A percentile compares a stretch with the other conserved stretches of the same genome.
These are phyloP conservation scores for Tetramorium alpestre DNA, from an alignment of 1,140 invertebrate genomes.

Conservation along the genomic window DNA sequence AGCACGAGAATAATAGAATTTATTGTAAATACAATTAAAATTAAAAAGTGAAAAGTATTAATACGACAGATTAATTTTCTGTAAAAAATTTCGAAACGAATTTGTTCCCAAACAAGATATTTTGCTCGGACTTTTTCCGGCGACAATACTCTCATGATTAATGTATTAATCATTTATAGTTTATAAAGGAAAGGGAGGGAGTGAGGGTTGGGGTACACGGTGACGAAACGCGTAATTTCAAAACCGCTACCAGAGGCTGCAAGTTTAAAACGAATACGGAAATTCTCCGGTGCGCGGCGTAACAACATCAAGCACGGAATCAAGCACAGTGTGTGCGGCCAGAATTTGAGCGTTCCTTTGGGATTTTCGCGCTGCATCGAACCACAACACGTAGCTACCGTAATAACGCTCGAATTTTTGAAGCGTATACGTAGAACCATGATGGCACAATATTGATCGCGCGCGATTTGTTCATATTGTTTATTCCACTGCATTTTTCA, in stretches of 20 bases:
- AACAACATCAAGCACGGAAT: slow-evolving; percentile 54
- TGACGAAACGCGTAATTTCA: slow-evolving; percentile 5
- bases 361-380: slow-evolving; percentile 56
- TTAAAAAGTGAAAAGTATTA: background rate
- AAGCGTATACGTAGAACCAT: slow-evolving; percentile 15
- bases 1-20: background rate
- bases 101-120: background rate
- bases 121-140: background rate
- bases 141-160: background rate
- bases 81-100: background rate
- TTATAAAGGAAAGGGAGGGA: too few species aligned
- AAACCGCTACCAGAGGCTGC: background rate
- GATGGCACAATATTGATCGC: slow-evolving; percentile 60
- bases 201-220: background rate
- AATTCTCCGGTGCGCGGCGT: slow-evolving; percentile 14
- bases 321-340: slow-evolving; percentile 43
- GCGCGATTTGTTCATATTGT: slow-evolving; percentile 12
- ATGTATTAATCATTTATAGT: slow-evolving; percentile 8
- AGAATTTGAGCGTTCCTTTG: slow-evolving; percentile 62
- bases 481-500: slow-evolving; percentile 44
- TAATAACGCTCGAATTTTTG: slow-evolving; percentile 66
- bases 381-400: slow-evolving; percentile 49
- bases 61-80: background rate
- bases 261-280: slow-evolving; percentile 47
- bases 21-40: background rate